A percentile compares a stretch with the other conserved stretches of the same genome.
Evolutionary conservation across 2,797 vertebrate genomes (phyloP).

Genomic region (Diglossa cyanea): DNA sequence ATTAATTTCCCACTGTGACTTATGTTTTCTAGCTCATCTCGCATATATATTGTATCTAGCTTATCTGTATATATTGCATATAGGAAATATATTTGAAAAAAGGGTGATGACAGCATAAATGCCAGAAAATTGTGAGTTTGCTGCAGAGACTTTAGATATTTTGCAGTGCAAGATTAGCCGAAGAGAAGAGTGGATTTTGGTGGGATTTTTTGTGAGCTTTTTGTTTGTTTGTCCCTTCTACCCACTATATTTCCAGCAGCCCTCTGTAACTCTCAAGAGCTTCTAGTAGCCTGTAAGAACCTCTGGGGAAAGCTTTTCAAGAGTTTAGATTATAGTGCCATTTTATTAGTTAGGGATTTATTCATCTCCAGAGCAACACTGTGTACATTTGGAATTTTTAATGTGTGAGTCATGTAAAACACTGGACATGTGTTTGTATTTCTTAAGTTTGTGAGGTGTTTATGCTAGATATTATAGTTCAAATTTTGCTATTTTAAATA

Average conservation of each 20-base stretch:
- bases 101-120: background rate
- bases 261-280: background rate
- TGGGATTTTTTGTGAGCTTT: accelerated
- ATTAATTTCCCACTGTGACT: background rate
- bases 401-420: background rate
- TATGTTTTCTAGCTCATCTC: background rate
- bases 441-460: background rate
- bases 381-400: accelerated
- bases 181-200: background rate
- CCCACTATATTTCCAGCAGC: background rate
- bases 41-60: background rate
- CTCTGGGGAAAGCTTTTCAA: background rate
- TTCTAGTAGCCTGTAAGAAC: background rate
- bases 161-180: background rate
- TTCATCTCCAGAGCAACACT: background rate
- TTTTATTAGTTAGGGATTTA: background rate
- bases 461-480: background rate
- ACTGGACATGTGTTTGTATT: background rate
- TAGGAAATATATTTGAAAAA: background rate
- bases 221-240: background rate
- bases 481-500: background rate
- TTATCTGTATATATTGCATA: background rate
- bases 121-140: background rate
- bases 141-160: background rate
- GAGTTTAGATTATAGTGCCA: background rate